Base-by-base conservation (phyloP, 1,140 invertebrate species). In the Coptotermes formosanus region DNA sequence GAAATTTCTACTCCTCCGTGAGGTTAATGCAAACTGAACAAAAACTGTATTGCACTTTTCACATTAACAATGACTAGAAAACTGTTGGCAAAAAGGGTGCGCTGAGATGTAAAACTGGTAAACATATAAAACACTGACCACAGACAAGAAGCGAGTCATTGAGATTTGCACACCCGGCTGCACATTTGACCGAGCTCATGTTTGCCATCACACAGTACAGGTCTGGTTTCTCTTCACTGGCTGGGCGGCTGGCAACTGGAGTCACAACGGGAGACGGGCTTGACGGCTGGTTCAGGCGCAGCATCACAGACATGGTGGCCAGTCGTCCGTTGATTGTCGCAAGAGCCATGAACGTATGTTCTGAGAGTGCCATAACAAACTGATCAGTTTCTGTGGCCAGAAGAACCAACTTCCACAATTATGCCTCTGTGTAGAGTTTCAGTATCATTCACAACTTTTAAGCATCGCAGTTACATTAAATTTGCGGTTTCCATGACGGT, bases 61-160 rank as follows among this genome's bases (percentile, higher is more conserved):
- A 1, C 48, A 48, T 1, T 12, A 7, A 87, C 82, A 83, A 59
- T 11, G 32, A 87, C 48, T 82, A 82, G 44, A 2, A 82, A 1
- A 32, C 32, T 59, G 30, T 64, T 6, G n/a, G 32, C 30, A 16
- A 19, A 82, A 82, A 23, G 12, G 6, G 11, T 19, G 25, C 81
- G 25, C 2, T 14, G 30, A 32, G 16, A 32, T n/a, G 81, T 25
- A 16, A 38, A 30, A 82, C 4, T 21, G 11, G 25, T 55, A 55
- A 55, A 55, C 19, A 48, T 12, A 25, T 23, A 8, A 43, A n/a
- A 86, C 30, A 91, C 93, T 91, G 89, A 95, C 95, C 95, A 90
- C 95, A 96, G 38, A 96, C 95, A 87, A 97, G 90, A 2, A 97
- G 90, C 83, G 93, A 93, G 44, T 94, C 94, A 86, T 95, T 92